phyloP scores from a whole-genome alignment of 1,140 invertebrate species.

The Plodia interpunctella region DNA sequence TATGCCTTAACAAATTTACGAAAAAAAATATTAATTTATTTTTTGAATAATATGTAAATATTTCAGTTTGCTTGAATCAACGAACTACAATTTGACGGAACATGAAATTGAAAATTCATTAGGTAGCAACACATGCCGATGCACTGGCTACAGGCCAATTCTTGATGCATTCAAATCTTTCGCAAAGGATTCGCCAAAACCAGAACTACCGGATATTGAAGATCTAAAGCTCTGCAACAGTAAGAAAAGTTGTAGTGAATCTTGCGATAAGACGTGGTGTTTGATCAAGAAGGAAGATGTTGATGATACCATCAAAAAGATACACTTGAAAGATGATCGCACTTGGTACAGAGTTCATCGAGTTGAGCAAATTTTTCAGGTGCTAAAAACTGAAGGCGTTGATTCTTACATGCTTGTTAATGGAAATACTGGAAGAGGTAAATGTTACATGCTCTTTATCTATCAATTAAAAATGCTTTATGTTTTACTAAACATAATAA shows the following conservation, averaged over 20 bases:
- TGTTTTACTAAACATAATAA: neutral
- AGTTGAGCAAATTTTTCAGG: constrained; percentile 49
- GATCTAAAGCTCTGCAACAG: constrained; percentile 38
- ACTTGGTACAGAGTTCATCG: constrained; percentile 53
- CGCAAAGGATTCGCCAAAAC: constrained; percentile 76
- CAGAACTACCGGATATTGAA: constrained; percentile 48
- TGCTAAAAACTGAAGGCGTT: constrained; percentile 40
- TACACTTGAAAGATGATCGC: constrained; percentile 45
- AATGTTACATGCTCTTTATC: neutral
- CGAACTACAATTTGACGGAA: constrained; percentile 71
- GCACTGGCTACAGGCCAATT: constrained; percentile 89
- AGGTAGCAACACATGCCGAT: constrained; percentile 88
- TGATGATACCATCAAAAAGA: constrained; percentile 31
- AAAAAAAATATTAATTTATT: too few relatives aligned
- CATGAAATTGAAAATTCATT: constrained; percentile 83
- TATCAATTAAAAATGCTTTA: neutral
- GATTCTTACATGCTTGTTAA: constrained; percentile 76
- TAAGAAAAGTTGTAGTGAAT: constrained; percentile 21
- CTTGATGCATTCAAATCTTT: constrained; percentile 86
- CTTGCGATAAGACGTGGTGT: constrained; percentile 50
- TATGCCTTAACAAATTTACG: too few relatives aligned
- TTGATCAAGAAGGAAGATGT: constrained; percentile 38
- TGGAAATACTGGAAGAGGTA: constrained; percentile 71
- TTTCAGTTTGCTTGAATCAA: constrained; percentile 63
- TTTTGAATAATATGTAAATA: neutral